These are phyloP conservation scores for Phrynocephalus guinanensis DNA, from an alignment of 2,797 vertebrate genomes.

Conservation along the genomic window DNA sequence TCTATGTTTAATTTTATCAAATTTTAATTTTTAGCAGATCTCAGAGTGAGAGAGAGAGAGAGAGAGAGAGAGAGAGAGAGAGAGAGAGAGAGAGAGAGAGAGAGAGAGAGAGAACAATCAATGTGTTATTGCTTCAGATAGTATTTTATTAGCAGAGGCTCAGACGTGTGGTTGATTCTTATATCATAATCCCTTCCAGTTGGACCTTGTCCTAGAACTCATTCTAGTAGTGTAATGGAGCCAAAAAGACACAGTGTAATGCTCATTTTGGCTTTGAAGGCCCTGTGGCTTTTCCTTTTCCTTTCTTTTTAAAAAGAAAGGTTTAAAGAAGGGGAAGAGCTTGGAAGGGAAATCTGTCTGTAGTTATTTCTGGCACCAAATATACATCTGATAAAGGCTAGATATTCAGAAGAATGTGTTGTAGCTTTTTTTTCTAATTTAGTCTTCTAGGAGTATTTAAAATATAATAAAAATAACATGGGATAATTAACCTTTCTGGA, in stretches of 20 bases:
- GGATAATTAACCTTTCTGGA: background rate
- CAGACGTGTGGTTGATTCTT: background rate
- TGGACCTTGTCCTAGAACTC: background rate
- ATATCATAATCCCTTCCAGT: background rate
- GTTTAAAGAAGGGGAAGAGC: slow-evolving; percentile 25
- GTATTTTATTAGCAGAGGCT: background rate
- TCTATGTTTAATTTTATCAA: background rate
- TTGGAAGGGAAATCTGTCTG: slow-evolving; percentile 19
- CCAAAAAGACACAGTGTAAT: slow-evolving; percentile 18
- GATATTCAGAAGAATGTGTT: background rate
- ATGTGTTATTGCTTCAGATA: background rate
- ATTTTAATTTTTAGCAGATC: background rate
- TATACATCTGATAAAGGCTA: background rate
- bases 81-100: no score
- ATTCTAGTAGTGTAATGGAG: background rate
- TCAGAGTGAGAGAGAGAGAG: background rate
- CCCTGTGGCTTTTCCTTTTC: background rate
- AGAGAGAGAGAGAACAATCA: background rate
- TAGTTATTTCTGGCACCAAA: background rate
- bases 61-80: no score
- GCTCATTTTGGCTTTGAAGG: slow-evolving; percentile 26
- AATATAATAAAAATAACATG: slow-evolving; percentile 35
- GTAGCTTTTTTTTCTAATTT: background rate
- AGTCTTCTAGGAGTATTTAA: slow-evolving; percentile 30
- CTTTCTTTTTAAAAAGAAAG: background rate